These are phyloP conservation scores for Kryptolebias ocellatus DNA, from an alignment of 2,797 vertebrate species.

Conservation along the genomic window DNA sequence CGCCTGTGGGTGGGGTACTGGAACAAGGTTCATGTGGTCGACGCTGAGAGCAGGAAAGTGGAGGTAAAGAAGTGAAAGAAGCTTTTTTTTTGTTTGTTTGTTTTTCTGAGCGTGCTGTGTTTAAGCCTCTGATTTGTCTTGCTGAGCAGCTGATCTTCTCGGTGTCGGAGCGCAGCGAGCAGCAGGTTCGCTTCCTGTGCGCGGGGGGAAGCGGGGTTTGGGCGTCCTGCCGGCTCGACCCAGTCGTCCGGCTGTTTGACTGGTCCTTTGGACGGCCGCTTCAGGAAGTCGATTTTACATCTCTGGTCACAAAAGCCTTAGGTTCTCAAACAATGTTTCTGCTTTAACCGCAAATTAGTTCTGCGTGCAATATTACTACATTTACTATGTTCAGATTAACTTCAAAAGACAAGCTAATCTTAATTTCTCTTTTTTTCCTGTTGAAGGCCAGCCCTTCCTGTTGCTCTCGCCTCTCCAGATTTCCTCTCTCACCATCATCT, in stretches of 20 bases:
- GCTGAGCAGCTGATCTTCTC: slow-evolving; percentile 75
- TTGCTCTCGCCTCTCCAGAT: slow-evolving; percentile 82
- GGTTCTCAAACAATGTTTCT: slow-evolving; percentile 41
- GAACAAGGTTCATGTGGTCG: slow-evolving; percentile 82
- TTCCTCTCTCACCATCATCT: slow-evolving; percentile 76
- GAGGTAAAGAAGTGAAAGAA: slow-evolving; percentile 67
- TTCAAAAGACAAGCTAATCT: not conserved
- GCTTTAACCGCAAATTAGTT: too few relatives aligned
- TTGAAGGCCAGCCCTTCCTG: slow-evolving; percentile 77
- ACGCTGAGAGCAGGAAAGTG: slow-evolving; percentile 70
- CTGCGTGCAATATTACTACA: too few relatives aligned
- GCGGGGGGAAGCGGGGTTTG: slow-evolving; percentile 83
- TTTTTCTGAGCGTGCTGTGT: not conserved
- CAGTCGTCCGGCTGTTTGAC: slow-evolving; percentile 81
- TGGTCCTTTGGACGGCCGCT: slow-evolving; percentile 81
- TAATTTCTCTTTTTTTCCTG: slow-evolving; percentile 16
- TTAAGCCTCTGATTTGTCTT: slow-evolving; percentile 12
- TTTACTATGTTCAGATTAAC: not conserved
- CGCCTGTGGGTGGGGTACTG: slow-evolving; percentile 85
- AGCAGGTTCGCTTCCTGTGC: slow-evolving; percentile 85
- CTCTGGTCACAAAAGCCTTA: slow-evolving; percentile 80
- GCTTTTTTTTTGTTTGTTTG: not conserved
- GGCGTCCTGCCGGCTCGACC: slow-evolving; percentile 82
- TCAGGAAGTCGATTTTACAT: slow-evolving; percentile 81
- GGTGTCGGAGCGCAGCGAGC: slow-evolving; percentile 82